These are phyloP conservation scores for Sebastes taczanowskii DNA, from an alignment of 2,797 vertebrate genomes.

Conservation along the genomic window DNA sequence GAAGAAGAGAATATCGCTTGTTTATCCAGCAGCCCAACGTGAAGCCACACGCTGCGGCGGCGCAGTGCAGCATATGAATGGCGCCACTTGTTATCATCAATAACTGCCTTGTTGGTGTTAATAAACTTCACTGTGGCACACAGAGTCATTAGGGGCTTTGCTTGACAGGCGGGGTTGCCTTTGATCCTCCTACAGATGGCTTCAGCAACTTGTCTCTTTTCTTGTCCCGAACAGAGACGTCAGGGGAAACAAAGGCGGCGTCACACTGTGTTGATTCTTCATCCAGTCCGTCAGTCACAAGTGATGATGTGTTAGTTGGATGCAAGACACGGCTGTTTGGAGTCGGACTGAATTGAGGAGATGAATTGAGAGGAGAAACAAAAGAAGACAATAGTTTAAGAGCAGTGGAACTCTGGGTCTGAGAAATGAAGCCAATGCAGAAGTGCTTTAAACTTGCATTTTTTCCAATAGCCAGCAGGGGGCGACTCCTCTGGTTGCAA, in stretches of 20 bases:
- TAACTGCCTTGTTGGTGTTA: conserved; percentile 56
- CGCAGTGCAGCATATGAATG: conserved; percentile 42
- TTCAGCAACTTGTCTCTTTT: conserved; percentile 20
- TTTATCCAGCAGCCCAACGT: conserved; percentile 47
- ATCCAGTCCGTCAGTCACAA: conserved; percentile 16
- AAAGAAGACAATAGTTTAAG: not conserved
- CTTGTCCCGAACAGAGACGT: conserved; percentile 26
- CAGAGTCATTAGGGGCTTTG: conserved; percentile 27
- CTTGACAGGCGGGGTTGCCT: conserved; percentile 44
- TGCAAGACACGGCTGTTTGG: not conserved
- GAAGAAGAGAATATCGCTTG: conserved; percentile 42
- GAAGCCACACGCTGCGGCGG: conserved; percentile 34
- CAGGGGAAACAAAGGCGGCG: conserved; percentile 25
- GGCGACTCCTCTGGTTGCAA: too few species aligned
- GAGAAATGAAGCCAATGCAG: too few species aligned
- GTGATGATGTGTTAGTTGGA: conserved; percentile 19
- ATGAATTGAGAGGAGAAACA: not conserved
- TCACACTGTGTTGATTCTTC: conserved; percentile 39
- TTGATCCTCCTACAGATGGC: conserved; percentile 43
- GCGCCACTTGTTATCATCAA: conserved; percentile 48
- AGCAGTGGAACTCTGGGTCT: not conserved
- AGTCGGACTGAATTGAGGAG: conserved; percentile 8
- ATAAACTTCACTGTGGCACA: conserved; percentile 55
- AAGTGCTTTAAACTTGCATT: not conserved
- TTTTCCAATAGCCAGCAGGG: not conserved